These are phyloP conservation scores for Mus minutoides DNA, from an alignment of 2,797 vertebrate genomes.

Conservation along the genomic window DNA sequence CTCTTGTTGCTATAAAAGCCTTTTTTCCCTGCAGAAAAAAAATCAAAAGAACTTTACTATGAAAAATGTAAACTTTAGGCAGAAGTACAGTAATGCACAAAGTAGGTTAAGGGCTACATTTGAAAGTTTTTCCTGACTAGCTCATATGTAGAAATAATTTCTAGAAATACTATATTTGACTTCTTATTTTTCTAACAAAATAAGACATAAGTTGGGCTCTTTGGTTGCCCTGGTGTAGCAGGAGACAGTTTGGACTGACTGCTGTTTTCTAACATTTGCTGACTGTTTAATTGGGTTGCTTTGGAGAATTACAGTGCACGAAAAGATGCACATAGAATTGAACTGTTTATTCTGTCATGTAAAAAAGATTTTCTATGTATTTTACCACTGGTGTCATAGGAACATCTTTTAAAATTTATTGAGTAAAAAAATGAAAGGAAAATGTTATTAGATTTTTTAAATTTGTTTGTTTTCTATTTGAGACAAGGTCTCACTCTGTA, in stretches of 20 bases:
- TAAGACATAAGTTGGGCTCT: constrained; percentile 27
- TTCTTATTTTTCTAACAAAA: constrained; percentile 48
- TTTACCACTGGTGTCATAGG: constrained; percentile 38
- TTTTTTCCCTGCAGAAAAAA: background rate
- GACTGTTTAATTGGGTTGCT: constrained; percentile 67
- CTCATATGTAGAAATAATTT: constrained; percentile 52
- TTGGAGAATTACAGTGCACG: constrained; percentile 63
- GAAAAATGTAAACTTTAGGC: constrained; percentile 45
- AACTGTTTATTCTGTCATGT: constrained; percentile 47
- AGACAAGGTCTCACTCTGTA: background rate
- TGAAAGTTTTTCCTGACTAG: constrained; percentile 44
- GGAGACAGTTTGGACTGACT: constrained; percentile 33
- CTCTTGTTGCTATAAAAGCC: constrained; percentile 33
- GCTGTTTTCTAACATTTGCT: constrained; percentile 62
- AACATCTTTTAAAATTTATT: constrained; percentile 65
- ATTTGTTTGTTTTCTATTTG: background rate
- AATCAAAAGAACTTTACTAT: constrained; percentile 5
- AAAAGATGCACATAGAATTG: constrained; percentile 47
- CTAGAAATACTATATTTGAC: constrained; percentile 57
- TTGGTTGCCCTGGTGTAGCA: constrained; percentile 30
- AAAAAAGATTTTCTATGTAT: constrained; percentile 54
- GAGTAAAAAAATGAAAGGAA: constrained; percentile 39
- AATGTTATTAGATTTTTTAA: constrained; percentile 22
- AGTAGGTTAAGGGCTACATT: constrained; percentile 42
- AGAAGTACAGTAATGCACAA: background rate